Conservation (phyloP, 1,140 invertebrate species). For the Probaryconus sp. region DNA sequence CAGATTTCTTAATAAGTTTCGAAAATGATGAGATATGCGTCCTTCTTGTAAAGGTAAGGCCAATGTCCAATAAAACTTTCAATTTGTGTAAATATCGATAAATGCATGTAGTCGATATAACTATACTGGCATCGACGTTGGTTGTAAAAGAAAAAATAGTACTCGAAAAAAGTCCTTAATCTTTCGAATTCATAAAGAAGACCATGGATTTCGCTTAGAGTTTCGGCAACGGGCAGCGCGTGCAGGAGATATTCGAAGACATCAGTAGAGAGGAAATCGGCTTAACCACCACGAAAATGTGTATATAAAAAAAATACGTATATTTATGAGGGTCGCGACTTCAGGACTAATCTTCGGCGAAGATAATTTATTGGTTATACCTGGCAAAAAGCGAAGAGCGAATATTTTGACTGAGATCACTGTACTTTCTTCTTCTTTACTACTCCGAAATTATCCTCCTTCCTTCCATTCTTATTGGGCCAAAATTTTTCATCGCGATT, state of each 20-base stretch:
- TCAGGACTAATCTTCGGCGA: constrained; percentile 76
- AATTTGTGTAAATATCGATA: constrained; percentile 57
- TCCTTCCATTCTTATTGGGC: constrained; percentile 40
- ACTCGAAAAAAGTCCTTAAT: constrained; percentile 71
- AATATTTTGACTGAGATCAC: constrained; percentile 64
- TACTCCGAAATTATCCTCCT: constrained; percentile 53
- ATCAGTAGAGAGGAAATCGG: constrained; percentile 77
- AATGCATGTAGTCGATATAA: constrained; percentile 38
- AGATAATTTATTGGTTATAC: constrained; percentile 76
- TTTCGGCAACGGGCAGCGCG: constrained; percentile 72
- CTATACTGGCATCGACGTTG: constrained; percentile 36
- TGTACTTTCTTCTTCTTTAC: constrained; percentile 57
- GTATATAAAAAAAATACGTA: constrained; percentile 74
- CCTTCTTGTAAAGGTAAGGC: constrained; percentile 21
- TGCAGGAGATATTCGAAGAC: constrained; percentile 69
- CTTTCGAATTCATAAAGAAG: constrained; percentile 74
- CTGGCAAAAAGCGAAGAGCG: constrained; percentile 47
- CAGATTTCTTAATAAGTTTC: too few relatives aligned
- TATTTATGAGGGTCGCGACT: constrained; percentile 79
- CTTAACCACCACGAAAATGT: constrained; percentile 73
- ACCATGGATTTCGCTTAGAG: constrained; percentile 69
- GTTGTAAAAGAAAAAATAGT: constrained; percentile 64
- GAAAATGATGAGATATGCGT: constrained; percentile 8
- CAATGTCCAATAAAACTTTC: constrained; percentile 48
- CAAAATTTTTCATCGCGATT: constrained; percentile 55